These are phyloP conservation scores for Formica aserva DNA, from an alignment of 2,888 invertebrate genomes.

Conservation along the genomic window DNA sequence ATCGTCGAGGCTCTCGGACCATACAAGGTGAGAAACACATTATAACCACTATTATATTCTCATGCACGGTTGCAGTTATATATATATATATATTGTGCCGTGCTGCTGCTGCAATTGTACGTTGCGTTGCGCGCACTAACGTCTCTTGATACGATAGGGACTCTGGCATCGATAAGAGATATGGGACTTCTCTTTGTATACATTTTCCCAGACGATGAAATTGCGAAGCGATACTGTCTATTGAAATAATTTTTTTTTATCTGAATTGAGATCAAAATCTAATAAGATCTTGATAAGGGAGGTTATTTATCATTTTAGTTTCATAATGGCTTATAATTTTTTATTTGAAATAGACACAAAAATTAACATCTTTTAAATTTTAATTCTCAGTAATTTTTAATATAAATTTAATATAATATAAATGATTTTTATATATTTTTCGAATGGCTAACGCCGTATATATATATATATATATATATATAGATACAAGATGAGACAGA, in stretches of 20 bases:
- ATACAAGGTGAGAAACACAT: conserved; percentile 81
- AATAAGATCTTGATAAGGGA: background rate
- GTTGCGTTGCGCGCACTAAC: conserved; percentile 22
- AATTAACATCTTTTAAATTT: background rate
- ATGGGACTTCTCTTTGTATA: background rate
- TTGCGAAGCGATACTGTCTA: background rate
- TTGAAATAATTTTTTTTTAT: background rate
- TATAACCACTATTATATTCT: conserved; percentile 37
- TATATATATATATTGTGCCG: conserved; percentile 6
- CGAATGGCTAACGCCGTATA: too few relatives aligned
- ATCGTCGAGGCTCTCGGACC: conserved; percentile 84
- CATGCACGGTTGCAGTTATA: conserved; percentile 41
- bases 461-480: too few relatives aligned
- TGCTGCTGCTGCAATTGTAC: conserved; percentile 41
- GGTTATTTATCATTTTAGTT: background rate
- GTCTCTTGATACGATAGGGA: conserved; percentile 1
- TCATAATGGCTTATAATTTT: background rate
- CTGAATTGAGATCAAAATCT: background rate
- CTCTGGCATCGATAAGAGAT: conserved; percentile 27
- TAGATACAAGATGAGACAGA: too few relatives aligned
- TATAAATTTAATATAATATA: background rate
- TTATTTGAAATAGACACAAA: background rate
- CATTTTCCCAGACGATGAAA: conserved; percentile 4
- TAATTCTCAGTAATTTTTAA: background rate
- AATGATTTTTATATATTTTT: too few relatives aligned